These are phyloP conservation scores for Helarctos malayanus DNA, from an alignment of 2,797 vertebrate genomes.

Conservation along the genomic window DNA sequence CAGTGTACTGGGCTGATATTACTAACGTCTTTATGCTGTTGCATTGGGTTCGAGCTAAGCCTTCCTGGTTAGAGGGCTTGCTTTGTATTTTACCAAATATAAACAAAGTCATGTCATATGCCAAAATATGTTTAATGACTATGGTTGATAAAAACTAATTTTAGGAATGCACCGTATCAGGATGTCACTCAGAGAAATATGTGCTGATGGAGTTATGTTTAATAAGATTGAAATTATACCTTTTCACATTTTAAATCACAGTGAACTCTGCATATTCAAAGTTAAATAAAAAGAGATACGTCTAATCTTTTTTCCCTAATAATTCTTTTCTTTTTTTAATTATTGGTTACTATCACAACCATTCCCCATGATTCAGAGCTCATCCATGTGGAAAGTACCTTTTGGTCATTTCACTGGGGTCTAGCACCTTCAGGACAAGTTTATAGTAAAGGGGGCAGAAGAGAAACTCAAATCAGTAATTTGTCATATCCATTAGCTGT, in stretches of 20 bases:
- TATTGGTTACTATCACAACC: background rate
- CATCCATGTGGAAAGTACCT: background rate
- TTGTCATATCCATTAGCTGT: background rate
- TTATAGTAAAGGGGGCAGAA: background rate
- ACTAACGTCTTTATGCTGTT: background rate
- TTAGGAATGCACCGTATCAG: background rate
- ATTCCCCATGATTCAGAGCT: background rate
- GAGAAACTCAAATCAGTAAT: background rate
- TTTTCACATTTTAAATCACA: slow-evolving; percentile 40
- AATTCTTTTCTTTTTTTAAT: background rate
- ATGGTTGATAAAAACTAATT: slow-evolving; percentile 15
- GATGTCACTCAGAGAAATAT: background rate
- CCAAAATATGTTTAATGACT: background rate
- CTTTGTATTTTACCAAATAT: background rate
- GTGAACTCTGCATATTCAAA: background rate
- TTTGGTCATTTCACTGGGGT: background rate
- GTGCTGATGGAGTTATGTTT: background rate
- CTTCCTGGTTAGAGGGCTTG: background rate
- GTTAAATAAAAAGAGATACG: background rate
- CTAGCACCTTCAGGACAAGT: background rate
- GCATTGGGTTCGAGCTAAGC: background rate
- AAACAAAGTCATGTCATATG: background rate
- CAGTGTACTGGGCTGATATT: background rate
- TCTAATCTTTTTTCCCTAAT: background rate
- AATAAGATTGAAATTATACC: background rate